Percentiles rank a stretch among this genome's conserved stretches.
Evolutionary conservation across 2,797 vertebrate species (phyloP).

Genomic region (Phyllotis vaccarum): DNA sequence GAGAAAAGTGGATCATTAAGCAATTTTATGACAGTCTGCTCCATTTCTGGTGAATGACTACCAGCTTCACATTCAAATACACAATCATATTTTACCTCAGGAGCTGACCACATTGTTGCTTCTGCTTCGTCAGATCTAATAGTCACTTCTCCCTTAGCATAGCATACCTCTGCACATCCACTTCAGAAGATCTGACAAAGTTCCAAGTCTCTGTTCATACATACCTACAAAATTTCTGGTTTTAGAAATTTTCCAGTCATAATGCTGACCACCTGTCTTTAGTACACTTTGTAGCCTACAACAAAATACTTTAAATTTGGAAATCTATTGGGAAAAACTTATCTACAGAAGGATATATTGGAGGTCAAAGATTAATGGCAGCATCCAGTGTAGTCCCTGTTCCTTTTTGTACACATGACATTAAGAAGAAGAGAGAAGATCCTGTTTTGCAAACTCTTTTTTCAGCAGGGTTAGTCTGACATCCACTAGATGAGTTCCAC

Average conservation of each 20-base stretch:
- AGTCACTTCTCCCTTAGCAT: conserved; percentile 92
- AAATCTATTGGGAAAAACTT: neutral
- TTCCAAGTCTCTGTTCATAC: conserved; percentile 94
- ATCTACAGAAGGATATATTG: neutral
- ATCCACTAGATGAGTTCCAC: neutral
- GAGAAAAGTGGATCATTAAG: conserved; percentile 94
- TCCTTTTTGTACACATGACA: neutral
- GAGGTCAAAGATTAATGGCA: neutral
- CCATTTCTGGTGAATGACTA: conserved; percentile 92
- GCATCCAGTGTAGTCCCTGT: neutral
- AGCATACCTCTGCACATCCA: conserved; percentile 95
- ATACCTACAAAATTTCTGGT: conserved; percentile 94
- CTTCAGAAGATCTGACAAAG: conserved; percentile 92
- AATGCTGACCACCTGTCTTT: conserved; percentile 83
- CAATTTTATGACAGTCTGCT: conserved; percentile 92
- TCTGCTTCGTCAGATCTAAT: conserved; percentile 92
- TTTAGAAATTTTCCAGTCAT: conserved; percentile 95
- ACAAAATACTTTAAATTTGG: neutral
- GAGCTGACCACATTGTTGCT: conserved; percentile 92
- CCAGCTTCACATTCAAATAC: conserved; percentile 94
- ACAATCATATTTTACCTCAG: conserved; percentile 93
- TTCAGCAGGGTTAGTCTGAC: neutral
- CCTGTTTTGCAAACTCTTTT: neutral
- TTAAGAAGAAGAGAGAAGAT: neutral
- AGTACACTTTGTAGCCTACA: neutral